Evolutionary conservation across 2,888 invertebrate species (phyloP).

Genomic region (Cephonodes hylas): DNA sequence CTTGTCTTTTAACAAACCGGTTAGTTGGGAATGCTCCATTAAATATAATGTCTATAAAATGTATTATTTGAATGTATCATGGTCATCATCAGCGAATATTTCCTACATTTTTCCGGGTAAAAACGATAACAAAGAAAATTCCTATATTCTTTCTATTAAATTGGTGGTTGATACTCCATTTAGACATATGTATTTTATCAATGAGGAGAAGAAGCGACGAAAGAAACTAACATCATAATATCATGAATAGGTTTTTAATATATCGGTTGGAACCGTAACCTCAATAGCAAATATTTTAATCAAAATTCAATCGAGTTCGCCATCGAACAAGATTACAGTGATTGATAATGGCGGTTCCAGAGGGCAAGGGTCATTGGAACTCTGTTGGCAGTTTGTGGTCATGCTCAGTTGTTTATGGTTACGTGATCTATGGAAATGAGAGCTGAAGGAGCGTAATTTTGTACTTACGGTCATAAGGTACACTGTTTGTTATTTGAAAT

Average conservation of each 20-base stretch:
- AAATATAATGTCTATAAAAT: too few species aligned
- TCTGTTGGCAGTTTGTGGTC: constrained; percentile 27
- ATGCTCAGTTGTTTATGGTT: constrained; percentile 21
- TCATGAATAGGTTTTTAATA: neutral
- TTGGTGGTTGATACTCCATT: too few species aligned
- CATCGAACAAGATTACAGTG: constrained; percentile 38
- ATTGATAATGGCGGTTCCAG: constrained; percentile 35
- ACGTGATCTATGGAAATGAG: constrained; percentile 18
- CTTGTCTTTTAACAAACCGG: too few species aligned
- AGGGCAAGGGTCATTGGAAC: constrained; percentile 35
- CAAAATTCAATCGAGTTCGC: constrained; percentile 37
- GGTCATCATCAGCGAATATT: too few species aligned
- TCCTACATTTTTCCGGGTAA: too few species aligned
- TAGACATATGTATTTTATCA: too few species aligned
- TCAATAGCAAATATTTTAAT: neutral
- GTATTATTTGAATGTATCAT: too few species aligned
- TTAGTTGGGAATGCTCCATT: too few species aligned
- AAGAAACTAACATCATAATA: too few species aligned
- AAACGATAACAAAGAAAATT: too few species aligned
- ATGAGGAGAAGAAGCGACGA: too few species aligned
- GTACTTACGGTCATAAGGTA: neutral
- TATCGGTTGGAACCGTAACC: neutral
- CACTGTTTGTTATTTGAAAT: neutral
- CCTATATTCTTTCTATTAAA: too few species aligned
- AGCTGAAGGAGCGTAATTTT: neutral